phyloP scores from a whole-genome alignment of 2,888 invertebrate species.

The Aphelenchoides bicaudatus region DNA sequence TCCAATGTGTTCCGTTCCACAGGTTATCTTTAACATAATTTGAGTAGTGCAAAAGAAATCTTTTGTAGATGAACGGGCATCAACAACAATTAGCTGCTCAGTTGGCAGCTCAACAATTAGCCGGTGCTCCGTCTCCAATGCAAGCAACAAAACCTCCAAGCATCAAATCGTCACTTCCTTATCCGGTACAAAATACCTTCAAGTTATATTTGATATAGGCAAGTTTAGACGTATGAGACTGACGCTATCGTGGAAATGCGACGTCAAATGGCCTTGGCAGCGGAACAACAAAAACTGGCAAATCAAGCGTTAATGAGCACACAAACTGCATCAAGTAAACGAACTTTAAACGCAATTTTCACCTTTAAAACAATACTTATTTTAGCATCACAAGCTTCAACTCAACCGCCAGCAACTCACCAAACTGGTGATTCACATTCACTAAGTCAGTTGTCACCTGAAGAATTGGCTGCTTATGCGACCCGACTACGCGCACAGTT shows the following conservation, averaged over 20 bases:
- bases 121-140: not conserved
- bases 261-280: constrained; percentile 1
- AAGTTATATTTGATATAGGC: not conserved
- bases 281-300: too few species aligned
- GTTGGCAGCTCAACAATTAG: not conserved
- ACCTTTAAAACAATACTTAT: not conserved
- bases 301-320: not conserved
- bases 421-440: not conserved
- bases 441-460: not conserved
- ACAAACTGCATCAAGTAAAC: not conserved
- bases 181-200: not conserved
- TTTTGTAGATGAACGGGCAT: constrained; percentile 3
- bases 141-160: too few species aligned
- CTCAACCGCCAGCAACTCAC: constrained; percentile 1
- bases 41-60: too few species aligned
- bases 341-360: not conserved
- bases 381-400: not conserved
- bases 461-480: constrained; percentile 17
- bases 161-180: constrained; percentile 2
- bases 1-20: too few species aligned
- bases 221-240: constrained; percentile 6
- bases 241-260: constrained; percentile 11
- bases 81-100: constrained; percentile 13
- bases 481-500: constrained; percentile 6
- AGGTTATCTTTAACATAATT: too few species aligned